Base-by-base conservation (phyloP, 2,888 invertebrate species). In the Cenopis cana region DNA sequence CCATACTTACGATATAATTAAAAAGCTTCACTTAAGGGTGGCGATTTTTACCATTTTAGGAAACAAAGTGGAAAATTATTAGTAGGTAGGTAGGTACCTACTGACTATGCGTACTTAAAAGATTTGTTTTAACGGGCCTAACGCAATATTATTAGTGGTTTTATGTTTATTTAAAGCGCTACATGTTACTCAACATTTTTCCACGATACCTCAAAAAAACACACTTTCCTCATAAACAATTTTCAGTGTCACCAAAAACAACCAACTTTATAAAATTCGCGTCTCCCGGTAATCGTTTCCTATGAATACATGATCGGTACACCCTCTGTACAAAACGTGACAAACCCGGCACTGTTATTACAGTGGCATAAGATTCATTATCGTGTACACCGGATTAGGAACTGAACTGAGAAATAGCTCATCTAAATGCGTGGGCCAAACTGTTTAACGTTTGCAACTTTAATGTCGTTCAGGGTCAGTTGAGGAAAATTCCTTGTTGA, bases 341-440 rank as follows among this genome's bases (percentile, higher is more conserved):
- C n/a, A 29, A 36, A 17, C 10, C n/a, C n/a, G 17, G 18, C 41
- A 41, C 24, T 50, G 5, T 68, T 55, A 55, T 54, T 60, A 10
- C 17, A 1, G 4, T 54, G 38, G n/a, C 1, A 1, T 41, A 68
- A 18, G 46, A 54, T 17, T 20, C 57, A 57, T 54, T 60, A 12
- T 68, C 29, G 29, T 50, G 57, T 65, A 50, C 54, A 62, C 57
- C 78, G 38, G 64, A 64, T 38, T 64, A 64, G 76, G 73, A 79
- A 79, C 57, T 77, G 80, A 74, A 76, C 84, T 85, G 87, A 82
- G 81, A 87, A 89, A 89, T 87, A 81, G 83, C 85, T 86, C 87
- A 87, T 90, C 79, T 90, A 88, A 89, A 91, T 90, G 88, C 89
- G 84, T 76, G 84, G 85, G 87, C 86, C 88, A 87, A 87, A 87